Evolutionary conservation across 2,113 vertebrate genomes (phyloP), one percentile per base, ranked within the genome.

Genomic region (Alectura lathami): DNA sequence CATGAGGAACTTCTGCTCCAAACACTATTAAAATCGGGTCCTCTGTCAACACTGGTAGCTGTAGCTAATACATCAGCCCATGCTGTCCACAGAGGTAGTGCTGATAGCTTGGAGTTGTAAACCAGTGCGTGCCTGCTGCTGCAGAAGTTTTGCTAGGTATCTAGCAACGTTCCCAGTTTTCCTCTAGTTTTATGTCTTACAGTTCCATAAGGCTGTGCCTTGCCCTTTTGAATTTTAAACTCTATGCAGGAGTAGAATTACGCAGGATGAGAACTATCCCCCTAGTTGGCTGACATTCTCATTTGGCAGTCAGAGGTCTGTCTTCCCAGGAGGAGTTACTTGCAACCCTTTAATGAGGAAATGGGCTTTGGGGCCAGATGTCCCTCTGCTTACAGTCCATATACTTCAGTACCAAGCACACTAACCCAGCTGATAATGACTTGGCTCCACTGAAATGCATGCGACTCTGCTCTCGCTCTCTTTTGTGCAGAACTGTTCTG

Each of bases 131-230:
- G 21, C 34, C 47, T 38, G 17, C 59, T 90, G 73, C 59, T 63
- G 34, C 0, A 0, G 26, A 68, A 83, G 34, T 5, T 64, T 88
- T 0, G 0, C 63, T 82, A 29, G 4, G 7, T 23, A 40, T 30
- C 34, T 30, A 82, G 32, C 43, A 94, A 38, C 42, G 26, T 77
- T 88, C 57, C 43, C 74, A 72, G 26, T 26, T 60, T 16, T 45
- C 50, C 1, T 2, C 2, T 60, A 27, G 40, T 40, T 86, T 74
- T 51, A 8, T 17, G 2, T 48, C 57, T 85, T 68, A 67, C 57
- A 17, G 8, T 50, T 88, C 74, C 53, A 29, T 36, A 42, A 45
- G 45, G 8, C 47, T 84, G 17, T 68, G 26, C 21, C 2, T 64
- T 43, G 13, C 26, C 17, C 14, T 69, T 27, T 51, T 20, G 59